These are phyloP conservation scores for Nematostella vectensis DNA, from an alignment of 92 coral and sea anemone species.

Conservation along the genomic window DNA sequence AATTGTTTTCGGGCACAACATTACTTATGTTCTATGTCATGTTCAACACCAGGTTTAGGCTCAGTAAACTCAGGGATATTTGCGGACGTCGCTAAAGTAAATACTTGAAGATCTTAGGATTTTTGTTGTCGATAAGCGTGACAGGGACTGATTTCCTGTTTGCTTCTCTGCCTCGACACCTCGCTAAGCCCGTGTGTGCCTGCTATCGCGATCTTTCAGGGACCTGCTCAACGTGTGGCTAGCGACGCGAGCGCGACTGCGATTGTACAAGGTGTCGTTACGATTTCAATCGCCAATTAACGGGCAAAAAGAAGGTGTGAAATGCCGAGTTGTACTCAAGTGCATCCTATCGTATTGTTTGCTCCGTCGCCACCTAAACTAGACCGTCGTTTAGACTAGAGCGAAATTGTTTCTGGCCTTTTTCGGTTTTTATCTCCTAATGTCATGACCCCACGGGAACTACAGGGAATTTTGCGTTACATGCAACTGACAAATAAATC, in stretches of 20 bases:
- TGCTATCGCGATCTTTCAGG: not conserved
- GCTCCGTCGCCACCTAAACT: constrained; percentile 15
- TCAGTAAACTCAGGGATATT: constrained; percentile 60
- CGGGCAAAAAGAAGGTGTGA: constrained; percentile 34
- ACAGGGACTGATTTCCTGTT: constrained; percentile 87
- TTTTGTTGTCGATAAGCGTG: constrained; percentile 72
- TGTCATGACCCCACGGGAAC: constrained; percentile 14
- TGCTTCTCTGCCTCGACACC: constrained; percentile 11
- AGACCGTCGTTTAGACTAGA: constrained; percentile 24
- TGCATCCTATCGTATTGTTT: constrained; percentile 30
- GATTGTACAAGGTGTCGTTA: not conserved
- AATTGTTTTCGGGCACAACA: constrained; percentile 60
- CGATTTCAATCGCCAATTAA: constrained; percentile 28
- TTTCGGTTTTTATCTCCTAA: constrained; percentile 5
- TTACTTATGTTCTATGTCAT: constrained; percentile 58
- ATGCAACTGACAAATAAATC: not conserved
- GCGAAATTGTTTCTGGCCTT: not conserved
- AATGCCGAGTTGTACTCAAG: constrained; percentile 32
- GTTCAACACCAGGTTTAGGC: constrained; percentile 61
- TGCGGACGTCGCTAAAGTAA: constrained; percentile 40
- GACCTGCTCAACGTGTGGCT: not conserved
- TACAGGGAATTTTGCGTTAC: constrained; percentile 13
- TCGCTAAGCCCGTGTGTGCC: not conserved
- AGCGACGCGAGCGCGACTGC: not conserved
- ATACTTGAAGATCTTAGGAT: constrained; percentile 66